A percentile compares a stretch with the other conserved stretches of the same genome.
These are phyloP conservation scores for Macrosiphum euphorbiae DNA, from an alignment of 2,888 invertebrate genomes.

Conservation along the genomic window DNA sequence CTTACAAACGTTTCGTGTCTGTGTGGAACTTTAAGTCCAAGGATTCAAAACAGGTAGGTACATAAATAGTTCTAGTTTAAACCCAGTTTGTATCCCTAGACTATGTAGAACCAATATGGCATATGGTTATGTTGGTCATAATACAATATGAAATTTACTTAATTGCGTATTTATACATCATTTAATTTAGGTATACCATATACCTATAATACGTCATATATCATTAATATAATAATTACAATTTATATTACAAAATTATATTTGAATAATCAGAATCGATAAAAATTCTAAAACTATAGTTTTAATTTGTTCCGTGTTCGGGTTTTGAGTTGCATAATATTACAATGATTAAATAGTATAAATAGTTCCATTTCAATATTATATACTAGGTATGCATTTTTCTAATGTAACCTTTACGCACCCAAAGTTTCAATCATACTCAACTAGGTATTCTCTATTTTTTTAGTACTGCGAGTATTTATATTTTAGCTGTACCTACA, in stretches of 20 bases:
- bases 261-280: neutral
- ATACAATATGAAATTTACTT: neutral
- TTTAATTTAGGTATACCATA: neutral
- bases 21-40: neutral
- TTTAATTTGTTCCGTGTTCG: neutral
- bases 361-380: neutral
- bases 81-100: neutral
- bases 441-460: neutral
- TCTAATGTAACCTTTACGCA: neutral
- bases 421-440: neutral
- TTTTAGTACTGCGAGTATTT: neutral
- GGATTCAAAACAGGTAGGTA: neutral
- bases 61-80: neutral
- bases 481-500: neutral
- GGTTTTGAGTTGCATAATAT: neutral
- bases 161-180: neutral
- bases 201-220: too few species aligned
- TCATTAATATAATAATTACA: neutral
- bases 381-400: neutral
- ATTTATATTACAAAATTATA: neutral
- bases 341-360: neutral
- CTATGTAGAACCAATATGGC: neutral
- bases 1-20: neutral
- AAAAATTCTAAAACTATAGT: neutral
- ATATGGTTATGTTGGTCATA: neutral